A percentile compares a stretch with the other conserved stretches of the same genome.
These are phyloP conservation scores for Hemicrepidius hirtus DNA, from an alignment of 2,888 invertebrate genomes.

Conservation along the genomic window DNA sequence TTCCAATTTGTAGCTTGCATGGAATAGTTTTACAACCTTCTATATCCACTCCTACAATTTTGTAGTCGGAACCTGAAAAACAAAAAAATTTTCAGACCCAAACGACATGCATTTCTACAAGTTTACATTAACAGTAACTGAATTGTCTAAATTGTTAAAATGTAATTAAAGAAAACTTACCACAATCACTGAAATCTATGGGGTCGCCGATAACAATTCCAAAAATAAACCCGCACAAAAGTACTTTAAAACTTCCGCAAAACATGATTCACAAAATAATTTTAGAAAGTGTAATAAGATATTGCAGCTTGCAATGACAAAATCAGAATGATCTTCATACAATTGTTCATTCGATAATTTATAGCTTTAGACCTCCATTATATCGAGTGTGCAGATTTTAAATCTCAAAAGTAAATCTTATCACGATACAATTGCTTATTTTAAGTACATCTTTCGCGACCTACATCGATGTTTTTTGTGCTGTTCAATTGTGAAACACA, in stretches of 20 bases:
- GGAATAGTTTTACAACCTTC: constrained; percentile 55
- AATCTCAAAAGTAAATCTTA: constrained; percentile 5
- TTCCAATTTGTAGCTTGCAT: constrained; percentile 52
- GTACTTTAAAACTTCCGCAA: background rate
- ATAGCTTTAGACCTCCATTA: background rate
- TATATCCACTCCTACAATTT: constrained; percentile 53
- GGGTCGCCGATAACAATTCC: background rate
- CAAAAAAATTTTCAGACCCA: background rate
- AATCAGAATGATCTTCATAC: background rate
- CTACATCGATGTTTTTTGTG: background rate
- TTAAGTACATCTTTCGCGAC: background rate
- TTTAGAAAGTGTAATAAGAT: background rate
- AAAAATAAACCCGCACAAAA: background rate
- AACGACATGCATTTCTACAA: no score
- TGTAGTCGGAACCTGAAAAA: constrained; percentile 54
- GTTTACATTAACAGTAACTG: no score
- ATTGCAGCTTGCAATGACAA: background rate
- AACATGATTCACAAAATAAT: background rate
- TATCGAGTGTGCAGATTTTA: background rate
- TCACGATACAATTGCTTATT: background rate
- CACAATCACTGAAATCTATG: constrained; percentile 42
- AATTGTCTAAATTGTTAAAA: no score
- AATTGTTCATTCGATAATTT: background rate
- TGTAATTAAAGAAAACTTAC: no score
- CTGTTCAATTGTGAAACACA: background rate